Evolutionary conservation across 2,797 vertebrate species (phyloP), one percentile per base, ranked within the genome.

Genomic region (Sciurus vulgaris): DNA sequence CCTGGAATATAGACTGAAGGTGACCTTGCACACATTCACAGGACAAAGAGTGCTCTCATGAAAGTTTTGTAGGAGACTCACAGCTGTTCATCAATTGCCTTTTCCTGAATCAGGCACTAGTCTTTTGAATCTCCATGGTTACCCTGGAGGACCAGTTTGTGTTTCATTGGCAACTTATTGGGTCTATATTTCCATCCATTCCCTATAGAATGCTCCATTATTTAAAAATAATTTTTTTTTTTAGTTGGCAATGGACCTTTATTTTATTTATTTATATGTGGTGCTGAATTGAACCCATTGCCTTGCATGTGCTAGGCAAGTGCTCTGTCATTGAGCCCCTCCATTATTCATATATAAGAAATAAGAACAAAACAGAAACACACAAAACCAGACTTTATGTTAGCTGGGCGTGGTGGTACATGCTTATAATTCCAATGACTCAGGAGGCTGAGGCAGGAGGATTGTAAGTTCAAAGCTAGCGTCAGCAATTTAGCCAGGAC

Each of bases 291-390:
- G 38, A 38, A 38, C 38, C 38, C 38, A 38, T 3, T 38, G 38
- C 38, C 38, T 38, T 38, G 38, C 38, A 38, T 38, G 38, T 38
- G 38, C 38, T 38, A 38, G 38, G 38, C 38, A 38, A 38, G 38
- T 38, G 38, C 38, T 38, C 38, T 38, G 3, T 38, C 38, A 38
- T 38, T 38, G 38, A 38, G 38, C 38, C 38, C 38, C 14, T 54
- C 59, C 56, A 18, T 84, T 92, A 76, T 33, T 49, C 1, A 41
- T 81, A 44, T 44, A 44, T 49, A 69, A 95, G 93, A 85, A 91
- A 85, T 35, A 92, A 87, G 63, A 35, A 88, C 41, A 91, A 84
- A 84, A 14, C 35, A 61, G 74, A 86, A 76, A 30, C 85, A 87
- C 11, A 17, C 12, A 17, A 82, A 76, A 69, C 15, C 73, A 93